phyloP scores from a whole-genome alignment of 1,140 invertebrate species.

The Bradysia coprophila region DNA sequence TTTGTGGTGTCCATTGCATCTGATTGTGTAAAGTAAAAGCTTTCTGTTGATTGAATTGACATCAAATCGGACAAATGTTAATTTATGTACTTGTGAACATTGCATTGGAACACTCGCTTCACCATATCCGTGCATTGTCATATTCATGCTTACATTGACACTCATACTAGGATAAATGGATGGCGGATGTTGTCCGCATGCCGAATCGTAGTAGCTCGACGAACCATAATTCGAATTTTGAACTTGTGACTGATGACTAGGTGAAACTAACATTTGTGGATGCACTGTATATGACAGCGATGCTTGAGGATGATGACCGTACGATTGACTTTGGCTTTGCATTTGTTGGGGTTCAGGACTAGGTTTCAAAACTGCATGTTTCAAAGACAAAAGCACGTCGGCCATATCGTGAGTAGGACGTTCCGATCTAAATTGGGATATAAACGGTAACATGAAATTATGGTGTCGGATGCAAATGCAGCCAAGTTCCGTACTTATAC shows the following conservation, averaged over 20 bases:
- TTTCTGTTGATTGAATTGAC: too few species aligned
- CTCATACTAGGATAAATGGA: constrained; percentile 76
- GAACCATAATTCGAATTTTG: constrained; percentile 11
- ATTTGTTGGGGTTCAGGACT: constrained; percentile 25
- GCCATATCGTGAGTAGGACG: constrained; percentile 33
- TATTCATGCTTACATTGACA: constrained; percentile 93
- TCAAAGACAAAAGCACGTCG: constrained; percentile 67
- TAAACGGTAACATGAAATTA: not conserved
- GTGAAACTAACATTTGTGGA: constrained; percentile 25
- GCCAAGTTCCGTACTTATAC: constrained; percentile 51
- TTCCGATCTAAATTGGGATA: not conserved
- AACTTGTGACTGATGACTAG: constrained; percentile 13
- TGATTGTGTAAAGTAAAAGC: constrained; percentile 11
- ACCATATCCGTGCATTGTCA: constrained; percentile 82
- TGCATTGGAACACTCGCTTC: constrained; percentile 30
- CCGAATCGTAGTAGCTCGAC: constrained; percentile 14
- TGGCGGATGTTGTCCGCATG: constrained; percentile 25
- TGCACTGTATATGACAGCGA: constrained; percentile 30
- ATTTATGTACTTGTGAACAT: constrained; percentile 44
- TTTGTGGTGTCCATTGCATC: constrained; percentile 45
- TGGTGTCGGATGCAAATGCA: too few species aligned
- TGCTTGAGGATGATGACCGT: constrained; percentile 25
- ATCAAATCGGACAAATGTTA: too few species aligned
- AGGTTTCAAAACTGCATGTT: constrained; percentile 72
- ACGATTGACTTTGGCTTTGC: not conserved